Percentiles rank a stretch among this genome's conserved stretches.
Conservation (phyloP, 2,888 invertebrate genomes). For the Odontocolon sp. region DNA sequence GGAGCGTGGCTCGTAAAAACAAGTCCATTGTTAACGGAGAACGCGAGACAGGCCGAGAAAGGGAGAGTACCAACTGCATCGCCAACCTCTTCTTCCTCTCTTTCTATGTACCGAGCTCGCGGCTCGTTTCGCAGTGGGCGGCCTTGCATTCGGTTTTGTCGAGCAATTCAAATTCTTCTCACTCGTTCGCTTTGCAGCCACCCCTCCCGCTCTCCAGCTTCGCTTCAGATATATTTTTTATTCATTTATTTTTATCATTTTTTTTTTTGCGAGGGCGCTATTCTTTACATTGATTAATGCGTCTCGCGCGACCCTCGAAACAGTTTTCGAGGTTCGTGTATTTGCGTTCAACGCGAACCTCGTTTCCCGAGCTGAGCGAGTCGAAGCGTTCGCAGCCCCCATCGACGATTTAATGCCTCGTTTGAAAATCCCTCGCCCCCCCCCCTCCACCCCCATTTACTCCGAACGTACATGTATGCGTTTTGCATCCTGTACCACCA, state of each 20-base stretch:
- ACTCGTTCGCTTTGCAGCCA: background rate
- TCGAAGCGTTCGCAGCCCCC: slow-evolving; percentile 40
- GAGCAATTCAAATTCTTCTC: slow-evolving; percentile 26
- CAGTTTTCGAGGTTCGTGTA: slow-evolving; percentile 14
- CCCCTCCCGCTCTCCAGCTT: background rate
- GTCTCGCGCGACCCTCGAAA: slow-evolving; percentile 18
- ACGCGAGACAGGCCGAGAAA: slow-evolving; percentile 47
- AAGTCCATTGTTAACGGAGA: slow-evolving; percentile 76
- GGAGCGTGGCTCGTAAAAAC: slow-evolving; percentile 74
- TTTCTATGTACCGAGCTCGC: slow-evolving; percentile 53
- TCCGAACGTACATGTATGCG: slow-evolving; percentile 1
- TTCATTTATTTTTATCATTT: slow-evolving; percentile 2
- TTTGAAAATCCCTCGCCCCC: slow-evolving; percentile 61
- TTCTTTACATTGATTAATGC: slow-evolving; percentile 70
- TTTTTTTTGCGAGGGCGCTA: slow-evolving; percentile 41
- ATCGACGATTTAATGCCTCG: slow-evolving; percentile 72
- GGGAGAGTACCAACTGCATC: slow-evolving; percentile 46
- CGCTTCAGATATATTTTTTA: background rate
- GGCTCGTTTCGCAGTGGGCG: slow-evolving; percentile 74
- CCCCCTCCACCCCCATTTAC: too few relatives aligned
- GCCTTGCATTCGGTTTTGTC: slow-evolving; percentile 56
- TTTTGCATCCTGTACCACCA: slow-evolving; percentile 3
- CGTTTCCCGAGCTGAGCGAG: slow-evolving; percentile 13
- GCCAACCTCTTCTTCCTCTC: too few relatives aligned
- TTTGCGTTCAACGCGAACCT: slow-evolving; percentile 20